Evolutionary conservation across 2,113 vertebrate genomes (phyloP).

Genomic region (Aleadryas rufinucha): DNA sequence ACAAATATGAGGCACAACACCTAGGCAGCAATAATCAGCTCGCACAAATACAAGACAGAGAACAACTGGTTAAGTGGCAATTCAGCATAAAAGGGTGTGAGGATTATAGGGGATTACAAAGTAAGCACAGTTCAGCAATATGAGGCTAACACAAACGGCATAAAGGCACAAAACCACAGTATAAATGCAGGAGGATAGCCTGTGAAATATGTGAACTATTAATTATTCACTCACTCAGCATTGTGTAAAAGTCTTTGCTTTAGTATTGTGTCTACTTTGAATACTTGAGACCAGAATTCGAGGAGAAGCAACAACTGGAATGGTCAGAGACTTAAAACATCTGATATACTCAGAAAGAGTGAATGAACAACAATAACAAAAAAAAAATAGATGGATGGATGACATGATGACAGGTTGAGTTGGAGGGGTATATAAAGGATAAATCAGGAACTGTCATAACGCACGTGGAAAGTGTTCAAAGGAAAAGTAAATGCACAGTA

Average conservation of each 20-base stretch:
- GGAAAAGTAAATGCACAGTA: neutral
- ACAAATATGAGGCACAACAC: neutral
- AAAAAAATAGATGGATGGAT: neutral
- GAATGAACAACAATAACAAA: neutral
- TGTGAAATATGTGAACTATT: neutral
- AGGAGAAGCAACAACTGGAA: neutral
- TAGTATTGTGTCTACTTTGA: neutral
- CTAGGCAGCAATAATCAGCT: neutral
- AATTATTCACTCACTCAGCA: neutral
- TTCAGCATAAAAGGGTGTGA: neutral
- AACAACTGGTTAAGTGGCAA: neutral
- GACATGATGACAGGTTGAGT: neutral
- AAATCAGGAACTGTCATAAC: neutral
- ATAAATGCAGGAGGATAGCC: neutral
- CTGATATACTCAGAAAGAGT: neutral
- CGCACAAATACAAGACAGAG: neutral
- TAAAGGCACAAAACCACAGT: neutral
- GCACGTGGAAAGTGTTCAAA: neutral
- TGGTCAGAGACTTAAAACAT: neutral
- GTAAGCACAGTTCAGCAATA: neutral
- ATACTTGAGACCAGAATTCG: neutral
- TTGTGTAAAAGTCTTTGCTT: neutral
- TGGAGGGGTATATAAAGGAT: neutral
- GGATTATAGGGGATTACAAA: neutral
- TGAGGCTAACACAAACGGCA: neutral